A percentile compares a stretch with the other conserved stretches of the same genome.
These are phyloP conservation scores for Hapalemur alaotrensis DNA, from an alignment of 2,797 vertebrate genomes.

Conservation along the genomic window DNA sequence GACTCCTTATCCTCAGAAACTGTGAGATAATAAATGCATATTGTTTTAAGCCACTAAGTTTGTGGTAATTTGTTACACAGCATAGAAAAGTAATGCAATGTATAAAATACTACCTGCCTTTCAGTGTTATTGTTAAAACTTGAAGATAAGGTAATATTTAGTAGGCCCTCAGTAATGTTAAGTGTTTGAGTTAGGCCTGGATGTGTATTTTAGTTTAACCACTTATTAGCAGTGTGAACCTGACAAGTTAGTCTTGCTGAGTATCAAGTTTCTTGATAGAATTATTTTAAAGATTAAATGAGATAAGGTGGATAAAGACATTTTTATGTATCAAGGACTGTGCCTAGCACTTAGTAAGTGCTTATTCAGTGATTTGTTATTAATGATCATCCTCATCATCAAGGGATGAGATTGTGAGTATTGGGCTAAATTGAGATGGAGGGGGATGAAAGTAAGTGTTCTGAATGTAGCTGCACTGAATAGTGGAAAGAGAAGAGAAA, in stretches of 20 bases:
- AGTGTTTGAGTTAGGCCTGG: background rate
- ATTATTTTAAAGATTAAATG: background rate
- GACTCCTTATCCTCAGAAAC: background rate
- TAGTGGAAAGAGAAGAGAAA: background rate
- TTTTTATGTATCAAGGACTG: background rate
- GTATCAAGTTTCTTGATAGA: background rate
- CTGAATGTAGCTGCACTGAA: background rate
- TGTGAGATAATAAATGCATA: background rate
- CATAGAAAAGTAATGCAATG: background rate
- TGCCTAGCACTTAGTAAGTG: conserved; percentile 51
- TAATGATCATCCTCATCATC: background rate
- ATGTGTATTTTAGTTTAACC: background rate
- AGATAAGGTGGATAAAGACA: background rate
- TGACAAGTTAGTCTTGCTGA: background rate
- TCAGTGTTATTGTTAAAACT: background rate
- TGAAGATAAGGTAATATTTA: background rate
- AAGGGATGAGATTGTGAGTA: background rate
- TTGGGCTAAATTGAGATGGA: background rate
- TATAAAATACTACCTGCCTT: background rate
- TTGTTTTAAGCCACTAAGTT: conserved; percentile 35
- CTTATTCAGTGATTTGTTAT: background rate
- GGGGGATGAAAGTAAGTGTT: background rate
- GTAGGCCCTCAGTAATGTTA: background rate
- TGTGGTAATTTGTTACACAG: conserved; percentile 17
- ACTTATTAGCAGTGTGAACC: background rate